A percentile compares a stretch with the other conserved stretches of the same genome.
These are phyloP conservation scores for Drosophila ohnishii DNA, from an alignment of 1,140 invertebrate species.

Conservation along the genomic window DNA sequence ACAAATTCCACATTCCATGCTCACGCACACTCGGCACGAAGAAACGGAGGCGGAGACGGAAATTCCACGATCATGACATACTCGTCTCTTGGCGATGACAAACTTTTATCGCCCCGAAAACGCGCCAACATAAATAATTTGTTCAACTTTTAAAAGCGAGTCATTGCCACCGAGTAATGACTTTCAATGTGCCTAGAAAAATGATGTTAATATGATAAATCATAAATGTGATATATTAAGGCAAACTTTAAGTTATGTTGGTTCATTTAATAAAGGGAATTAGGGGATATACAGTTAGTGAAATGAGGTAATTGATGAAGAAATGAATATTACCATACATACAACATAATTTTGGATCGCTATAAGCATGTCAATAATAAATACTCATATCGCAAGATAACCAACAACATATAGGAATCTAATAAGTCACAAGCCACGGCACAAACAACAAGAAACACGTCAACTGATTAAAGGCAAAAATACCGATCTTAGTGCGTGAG, in stretches of 20 bases:
- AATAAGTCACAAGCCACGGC: conserved; percentile 34
- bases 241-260: not conserved
- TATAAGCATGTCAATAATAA: conserved; percentile 26
- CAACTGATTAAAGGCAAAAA: conserved; percentile 47
- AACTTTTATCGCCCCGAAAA: conserved; percentile 22
- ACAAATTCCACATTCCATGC: conserved; percentile 45
- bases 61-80: conserved; percentile 52
- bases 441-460: conserved; percentile 10
- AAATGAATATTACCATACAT: not conserved
- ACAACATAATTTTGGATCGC: conserved; percentile 1
- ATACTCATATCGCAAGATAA: conserved; percentile 33
- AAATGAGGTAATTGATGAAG: not conserved
- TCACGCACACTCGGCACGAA: conserved; percentile 10
- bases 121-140: conserved; percentile 16
- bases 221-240: not conserved
- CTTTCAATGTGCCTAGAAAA: not conserved
- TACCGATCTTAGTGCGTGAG: conserved; percentile 51
- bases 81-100: conserved; percentile 20
- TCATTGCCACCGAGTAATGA: conserved; percentile 5
- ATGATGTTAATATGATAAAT: conserved; percentile 2
- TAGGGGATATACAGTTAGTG: not conserved
- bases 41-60: conserved; percentile 24
- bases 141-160: not conserved
- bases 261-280: not conserved
- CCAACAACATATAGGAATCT: conserved; percentile 29